Evolutionary conservation across 1,140 invertebrate genomes (phyloP).

Genomic region (Drosophila ananassae): DNA sequence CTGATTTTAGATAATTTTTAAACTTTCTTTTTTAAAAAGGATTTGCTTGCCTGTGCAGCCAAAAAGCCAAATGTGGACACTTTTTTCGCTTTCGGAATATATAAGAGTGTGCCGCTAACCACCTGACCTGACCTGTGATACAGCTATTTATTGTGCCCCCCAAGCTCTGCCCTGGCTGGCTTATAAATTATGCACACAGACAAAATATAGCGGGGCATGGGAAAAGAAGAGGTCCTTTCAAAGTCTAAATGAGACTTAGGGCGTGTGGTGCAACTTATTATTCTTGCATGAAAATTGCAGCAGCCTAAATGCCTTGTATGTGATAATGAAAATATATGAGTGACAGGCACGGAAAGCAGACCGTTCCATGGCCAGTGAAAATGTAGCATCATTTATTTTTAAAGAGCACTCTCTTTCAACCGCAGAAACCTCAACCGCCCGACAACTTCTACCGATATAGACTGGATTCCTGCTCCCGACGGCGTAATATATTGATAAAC

Average conservation of each 20-base stretch:
- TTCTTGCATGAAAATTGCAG: constrained; percentile 76
- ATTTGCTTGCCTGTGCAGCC: not conserved
- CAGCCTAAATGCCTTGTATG: constrained; percentile 74
- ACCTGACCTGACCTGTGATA: constrained; percentile 22
- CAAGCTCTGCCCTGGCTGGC: constrained; percentile 55
- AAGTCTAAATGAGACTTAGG: constrained; percentile 6
- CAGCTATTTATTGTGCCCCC: constrained; percentile 15
- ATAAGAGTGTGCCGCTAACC: not conserved
- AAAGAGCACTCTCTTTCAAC: constrained; percentile 47
- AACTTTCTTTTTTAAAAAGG: not conserved
- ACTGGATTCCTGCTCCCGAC: constrained; percentile 30
- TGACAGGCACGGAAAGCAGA: constrained; percentile 45
- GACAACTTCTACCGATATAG: constrained; percentile 14
- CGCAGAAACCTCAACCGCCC: constrained; percentile 40
- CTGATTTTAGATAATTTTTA: not conserved
- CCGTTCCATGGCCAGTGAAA: not conserved
- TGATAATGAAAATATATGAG: constrained; percentile 79
- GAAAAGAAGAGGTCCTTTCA: constrained; percentile 6
- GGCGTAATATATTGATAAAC: constrained; percentile 78
- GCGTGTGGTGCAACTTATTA: constrained; percentile 70
- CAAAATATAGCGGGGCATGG: constrained; percentile 34
- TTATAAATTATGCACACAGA: constrained; percentile 74
- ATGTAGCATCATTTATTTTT: constrained; percentile 58
- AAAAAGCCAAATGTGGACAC: constrained; percentile 29
- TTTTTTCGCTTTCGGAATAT: not conserved